Evolutionary conservation across 2,797 vertebrate genomes (phyloP).

Genomic region (Fundulus diaphanus): DNA sequence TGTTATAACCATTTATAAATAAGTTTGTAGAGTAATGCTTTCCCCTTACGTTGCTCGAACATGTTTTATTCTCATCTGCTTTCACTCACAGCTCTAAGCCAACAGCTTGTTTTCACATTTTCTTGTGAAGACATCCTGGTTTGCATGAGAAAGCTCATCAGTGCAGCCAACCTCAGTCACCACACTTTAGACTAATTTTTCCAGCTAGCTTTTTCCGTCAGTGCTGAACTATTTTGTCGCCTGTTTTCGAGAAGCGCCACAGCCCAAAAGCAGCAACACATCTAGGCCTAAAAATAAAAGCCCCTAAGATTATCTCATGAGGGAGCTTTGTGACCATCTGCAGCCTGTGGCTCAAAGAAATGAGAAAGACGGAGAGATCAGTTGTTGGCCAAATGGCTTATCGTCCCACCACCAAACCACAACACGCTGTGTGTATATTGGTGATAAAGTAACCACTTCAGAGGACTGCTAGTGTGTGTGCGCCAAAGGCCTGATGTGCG

Average conservation of each 20-base stretch:
- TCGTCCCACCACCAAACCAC: conserved; percentile 15
- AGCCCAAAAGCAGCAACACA: background rate
- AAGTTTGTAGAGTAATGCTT: background rate
- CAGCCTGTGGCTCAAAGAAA: background rate
- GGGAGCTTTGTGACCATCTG: background rate
- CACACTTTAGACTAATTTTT: no score
- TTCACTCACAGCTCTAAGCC: background rate
- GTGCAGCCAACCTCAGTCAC: background rate
- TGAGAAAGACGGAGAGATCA: background rate
- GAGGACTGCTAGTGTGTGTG: background rate
- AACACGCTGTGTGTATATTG: conserved; percentile 5
- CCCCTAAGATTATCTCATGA: background rate
- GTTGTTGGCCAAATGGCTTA: background rate
- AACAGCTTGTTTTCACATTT: background rate
- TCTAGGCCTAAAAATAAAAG: conserved; percentile 1
- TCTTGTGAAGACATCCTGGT: conserved; percentile 17
- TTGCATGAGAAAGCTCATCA: conserved; percentile 34
- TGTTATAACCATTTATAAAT: no score
- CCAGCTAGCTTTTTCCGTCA: background rate
- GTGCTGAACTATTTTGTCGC: background rate
- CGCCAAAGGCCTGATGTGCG: background rate
- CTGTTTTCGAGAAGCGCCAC: background rate
- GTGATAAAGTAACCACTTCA: conserved; percentile 18
- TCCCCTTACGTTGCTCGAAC: no score
- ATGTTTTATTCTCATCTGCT: no score